Percentiles rank a stretch among this genome's conserved stretches.
These are phyloP conservation scores for Brevipalpus yothersi DNA, from an alignment of 1,140 invertebrate species.

Conservation along the genomic window DNA sequence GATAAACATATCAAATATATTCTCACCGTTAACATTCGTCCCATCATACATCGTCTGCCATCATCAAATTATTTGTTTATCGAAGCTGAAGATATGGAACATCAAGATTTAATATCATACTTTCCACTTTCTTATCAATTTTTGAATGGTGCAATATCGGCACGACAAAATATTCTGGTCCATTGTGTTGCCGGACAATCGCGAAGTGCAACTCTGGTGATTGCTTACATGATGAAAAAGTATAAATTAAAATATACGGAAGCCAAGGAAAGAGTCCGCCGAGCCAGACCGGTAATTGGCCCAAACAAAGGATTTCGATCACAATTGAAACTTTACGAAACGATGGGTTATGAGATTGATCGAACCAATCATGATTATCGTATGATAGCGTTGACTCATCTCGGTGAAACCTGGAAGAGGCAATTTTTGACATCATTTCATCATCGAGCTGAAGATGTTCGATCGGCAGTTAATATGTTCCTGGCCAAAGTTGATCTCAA, in stretches of 20 bases:
- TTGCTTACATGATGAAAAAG: conserved; percentile 60
- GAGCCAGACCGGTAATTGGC: conserved; percentile 23
- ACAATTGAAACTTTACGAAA: conserved; percentile 26
- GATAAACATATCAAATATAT: background rate
- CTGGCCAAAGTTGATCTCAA: background rate
- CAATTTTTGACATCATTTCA: background rate
- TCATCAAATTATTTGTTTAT: background rate
- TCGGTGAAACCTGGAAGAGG: background rate
- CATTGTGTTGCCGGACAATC: conserved; percentile 53
- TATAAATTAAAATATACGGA: conserved; percentile 43
- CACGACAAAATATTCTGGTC: conserved; percentile 10
- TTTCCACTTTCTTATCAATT: conserved; percentile 5
- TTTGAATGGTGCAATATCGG: conserved; percentile 9
- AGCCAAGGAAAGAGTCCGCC: conserved; percentile 29
- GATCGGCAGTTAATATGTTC: background rate
- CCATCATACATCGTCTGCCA: background rate
- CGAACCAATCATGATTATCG: conserved; percentile 1
- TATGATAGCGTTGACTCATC: background rate
- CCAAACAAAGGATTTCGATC: conserved; percentile 54
- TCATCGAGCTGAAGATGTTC: background rate
- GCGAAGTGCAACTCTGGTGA: conserved; percentile 49
- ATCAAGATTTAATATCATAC: background rate
- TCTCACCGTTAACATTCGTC: background rate
- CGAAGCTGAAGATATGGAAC: background rate
- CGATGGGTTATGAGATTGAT: conserved; percentile 1